Base-by-base conservation (phyloP, 1,140 invertebrate genomes). In the Saxidomus purpurata region DNA sequence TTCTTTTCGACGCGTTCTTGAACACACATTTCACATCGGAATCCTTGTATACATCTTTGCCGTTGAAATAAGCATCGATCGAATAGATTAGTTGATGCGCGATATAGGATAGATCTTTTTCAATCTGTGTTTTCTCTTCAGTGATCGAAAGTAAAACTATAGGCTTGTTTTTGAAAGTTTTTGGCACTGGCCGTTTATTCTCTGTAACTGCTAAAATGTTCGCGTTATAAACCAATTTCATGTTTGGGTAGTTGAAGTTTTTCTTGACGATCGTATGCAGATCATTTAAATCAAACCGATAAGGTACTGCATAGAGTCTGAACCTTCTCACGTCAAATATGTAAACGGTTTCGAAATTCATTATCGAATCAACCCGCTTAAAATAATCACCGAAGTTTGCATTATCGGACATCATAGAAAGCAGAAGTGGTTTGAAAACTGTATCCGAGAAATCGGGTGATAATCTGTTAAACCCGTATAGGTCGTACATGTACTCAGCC, bases 321-420 rank as follows among this genome's bases (percentile, higher is more conserved):
- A 74, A 74, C 6, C 28, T 40, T 34, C 15, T 40, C 22, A 74
- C 19, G 34, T 74, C 69, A n/a, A 74, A 74, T 11, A 74, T 17
- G 40, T 43, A 28, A 36, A 74, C 40, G 11, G 34, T 74, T 11
- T 43, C 34, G 6, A 22, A 43, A 11, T 22, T 8, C 34, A 43
- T 40, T n/a, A 74, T 74, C 34, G 22, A 6, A 19, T 34, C 69
- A 34, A 74, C 40, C 11, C 40, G 34, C 8, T 36, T 28, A 36
- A 74, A 74, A n/a, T 36, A 74, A 11, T 74, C 28, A 36, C 36
- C 34, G n/a, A 74, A 74, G 19, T 17, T 74, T 34, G 69, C 34
- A 74, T 31, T n/a, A 13, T 43, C 17, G n/a, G 69, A 74, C 69
- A 74, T 74, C 69, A 43, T 74, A 22, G 34, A 74, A 17, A 74